A percentile compares a stretch with the other conserved stretches of the same genome.
Evolutionary conservation across 2,888 invertebrate species (phyloP).

Genomic region (Dilophus febrilis): DNA sequence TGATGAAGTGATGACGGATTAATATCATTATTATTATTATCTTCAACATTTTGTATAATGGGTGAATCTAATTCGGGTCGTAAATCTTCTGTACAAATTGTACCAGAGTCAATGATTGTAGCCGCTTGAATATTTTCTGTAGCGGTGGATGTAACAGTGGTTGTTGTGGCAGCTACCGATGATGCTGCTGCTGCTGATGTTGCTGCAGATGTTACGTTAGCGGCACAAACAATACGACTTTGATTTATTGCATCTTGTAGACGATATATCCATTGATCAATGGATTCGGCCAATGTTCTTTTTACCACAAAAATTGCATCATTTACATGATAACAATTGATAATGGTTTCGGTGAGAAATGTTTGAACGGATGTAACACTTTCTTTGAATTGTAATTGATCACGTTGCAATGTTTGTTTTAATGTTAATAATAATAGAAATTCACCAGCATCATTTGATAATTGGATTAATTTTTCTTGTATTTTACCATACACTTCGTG

Average conservation of each 20-base stretch:
- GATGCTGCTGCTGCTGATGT: background rate
- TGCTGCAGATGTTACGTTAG: background rate
- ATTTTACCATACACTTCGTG: slow-evolving; percentile 67
- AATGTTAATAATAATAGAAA: slow-evolving; percentile 31
- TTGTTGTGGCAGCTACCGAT: too few relatives aligned
- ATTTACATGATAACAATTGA: slow-evolving; percentile 31
- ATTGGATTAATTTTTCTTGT: slow-evolving; percentile 41
- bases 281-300: slow-evolving; percentile 48
- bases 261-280: slow-evolving; percentile 50
- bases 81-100: slow-evolving; percentile 29
- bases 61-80: slow-evolving; percentile 28
- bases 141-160: slow-evolving; percentile 20
- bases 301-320: slow-evolving; percentile 48
- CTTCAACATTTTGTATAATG: slow-evolving; percentile 11
- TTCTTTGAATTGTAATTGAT: slow-evolving; percentile 53
- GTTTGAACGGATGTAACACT: slow-evolving; percentile 65
- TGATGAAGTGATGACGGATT: background rate
- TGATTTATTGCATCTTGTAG: slow-evolving; percentile 27
- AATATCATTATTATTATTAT: background rate
- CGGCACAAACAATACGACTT: slow-evolving; percentile 4
- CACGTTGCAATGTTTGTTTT: slow-evolving; percentile 37
- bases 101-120: slow-evolving; percentile 20
- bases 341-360: slow-evolving; percentile 20
- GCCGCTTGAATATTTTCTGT: slow-evolving; percentile 17
- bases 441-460: slow-evolving; percentile 37